These are phyloP conservation scores for Aphis gossypii DNA, from an alignment of 1,140 invertebrate species.

Conservation along the genomic window DNA sequence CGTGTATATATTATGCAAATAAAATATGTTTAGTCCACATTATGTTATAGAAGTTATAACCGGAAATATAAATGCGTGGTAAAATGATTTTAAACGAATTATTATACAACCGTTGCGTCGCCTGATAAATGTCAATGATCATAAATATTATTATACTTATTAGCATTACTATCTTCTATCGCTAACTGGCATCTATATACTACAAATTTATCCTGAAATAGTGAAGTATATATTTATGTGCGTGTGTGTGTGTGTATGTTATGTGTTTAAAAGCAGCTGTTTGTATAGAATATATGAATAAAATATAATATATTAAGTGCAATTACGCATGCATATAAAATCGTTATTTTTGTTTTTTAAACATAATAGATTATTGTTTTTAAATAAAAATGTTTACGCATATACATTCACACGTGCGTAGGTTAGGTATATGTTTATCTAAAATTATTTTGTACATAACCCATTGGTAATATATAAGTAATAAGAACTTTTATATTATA, in stretches of 20 bases:
- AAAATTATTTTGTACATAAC: background rate
- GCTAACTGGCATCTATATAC: background rate
- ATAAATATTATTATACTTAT: constrained; percentile 4
- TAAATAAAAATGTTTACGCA: background rate
- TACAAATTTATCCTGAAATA: background rate
- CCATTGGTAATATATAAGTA: background rate
- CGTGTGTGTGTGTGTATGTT: background rate
- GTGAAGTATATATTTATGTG: background rate
- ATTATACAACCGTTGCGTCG: background rate
- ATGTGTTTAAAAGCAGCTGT: background rate
- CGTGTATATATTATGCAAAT: background rate
- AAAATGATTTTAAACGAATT: background rate
- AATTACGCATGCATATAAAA: background rate
- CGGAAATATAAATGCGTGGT: background rate
- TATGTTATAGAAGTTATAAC: background rate
- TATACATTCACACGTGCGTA: no score
- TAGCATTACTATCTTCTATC: background rate
- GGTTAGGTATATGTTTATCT: background rate
- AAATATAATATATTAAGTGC: background rate
- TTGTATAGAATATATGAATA: constrained; percentile 4
- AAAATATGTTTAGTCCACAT: background rate
- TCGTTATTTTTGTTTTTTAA: background rate
- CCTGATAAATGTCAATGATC: background rate
- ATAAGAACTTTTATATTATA: background rate
- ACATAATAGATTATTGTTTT: background rate